Conservation (phyloP, 1,140 invertebrate species). For the Arctopsyche grandis region DNA sequence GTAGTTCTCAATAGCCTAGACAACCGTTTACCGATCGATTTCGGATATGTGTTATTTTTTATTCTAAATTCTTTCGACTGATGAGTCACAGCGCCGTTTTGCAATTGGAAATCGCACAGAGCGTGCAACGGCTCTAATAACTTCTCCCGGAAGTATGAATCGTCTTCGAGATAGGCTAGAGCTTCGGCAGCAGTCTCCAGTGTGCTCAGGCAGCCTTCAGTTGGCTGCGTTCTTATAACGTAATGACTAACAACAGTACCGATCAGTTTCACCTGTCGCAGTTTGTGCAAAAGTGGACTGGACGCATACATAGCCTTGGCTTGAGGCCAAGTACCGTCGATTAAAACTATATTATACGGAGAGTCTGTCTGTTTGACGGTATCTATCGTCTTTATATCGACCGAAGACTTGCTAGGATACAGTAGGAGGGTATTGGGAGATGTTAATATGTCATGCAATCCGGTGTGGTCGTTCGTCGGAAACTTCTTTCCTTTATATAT, state of each 20-base stretch:
- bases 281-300: conserved; percentile 72
- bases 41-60: conserved; percentile 86
- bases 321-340: conserved; percentile 96
- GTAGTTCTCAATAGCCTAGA: conserved; percentile 68
- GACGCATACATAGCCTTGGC: conserved; percentile 86
- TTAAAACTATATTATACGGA: conserved; percentile 83
- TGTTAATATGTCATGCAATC: conserved; percentile 74
- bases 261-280: conserved; percentile 82
- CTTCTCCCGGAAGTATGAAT: conserved; percentile 72
- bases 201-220: conserved; percentile 90
- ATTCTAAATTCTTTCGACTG: conserved; percentile 91
- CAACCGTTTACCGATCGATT: conserved; percentile 82
- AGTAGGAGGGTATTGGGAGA: conserved; percentile 80
- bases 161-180: conserved; percentile 79
- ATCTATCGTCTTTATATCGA: conserved; percentile 69
- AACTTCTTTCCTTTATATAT: conserved; percentile 88
- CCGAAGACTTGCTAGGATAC: conserved; percentile 82
- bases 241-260: conserved; percentile 81
- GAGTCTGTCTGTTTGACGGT: conserved; percentile 57
- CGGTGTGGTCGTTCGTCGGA: conserved; percentile 73
- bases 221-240: conserved; percentile 92
- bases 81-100: conserved; percentile 91
- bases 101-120: conserved; percentile 85
- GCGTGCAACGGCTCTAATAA: conserved; percentile 83
- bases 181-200: conserved; percentile 89